phyloP scores from a whole-genome alignment of 2,113 vertebrate genomes.

The Cyphomyrus discorhynchus region DNA sequence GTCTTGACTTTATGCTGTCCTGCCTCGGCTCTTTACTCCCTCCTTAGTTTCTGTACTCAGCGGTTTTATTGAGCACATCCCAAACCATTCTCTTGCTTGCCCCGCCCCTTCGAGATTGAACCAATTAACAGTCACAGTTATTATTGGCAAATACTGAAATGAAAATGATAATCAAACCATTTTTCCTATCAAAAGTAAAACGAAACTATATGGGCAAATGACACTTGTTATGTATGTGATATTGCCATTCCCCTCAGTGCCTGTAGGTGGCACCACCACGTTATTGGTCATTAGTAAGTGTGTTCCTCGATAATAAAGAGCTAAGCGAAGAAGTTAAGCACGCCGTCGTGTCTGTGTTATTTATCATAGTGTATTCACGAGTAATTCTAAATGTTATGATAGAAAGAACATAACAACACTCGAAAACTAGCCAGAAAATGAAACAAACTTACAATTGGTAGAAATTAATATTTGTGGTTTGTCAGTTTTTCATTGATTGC shows the following conservation, averaged over 20 bases:
- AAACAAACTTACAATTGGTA: too few relatives aligned
- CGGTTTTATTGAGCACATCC: background rate
- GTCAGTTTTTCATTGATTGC: background rate
- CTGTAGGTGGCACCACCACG: too few relatives aligned
- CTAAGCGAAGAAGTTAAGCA: too few relatives aligned
- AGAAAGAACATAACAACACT: background rate
- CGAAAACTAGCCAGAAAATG: background rate
- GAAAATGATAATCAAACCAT: background rate
- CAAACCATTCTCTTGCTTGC: too few relatives aligned
- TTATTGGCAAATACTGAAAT: background rate
- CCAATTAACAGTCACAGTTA: background rate
- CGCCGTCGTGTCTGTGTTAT: too few relatives aligned
- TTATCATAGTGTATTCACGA: too few relatives aligned
- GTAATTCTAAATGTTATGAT: too few relatives aligned
- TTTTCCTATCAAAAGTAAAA: background rate
- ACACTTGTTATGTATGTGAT: background rate
- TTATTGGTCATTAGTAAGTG: too few relatives aligned
- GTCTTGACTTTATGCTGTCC: background rate
- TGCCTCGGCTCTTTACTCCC: background rate
- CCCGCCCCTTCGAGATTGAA: background rate
- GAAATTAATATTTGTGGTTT: background rate
- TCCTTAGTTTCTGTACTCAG: background rate
- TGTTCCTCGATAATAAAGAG: too few relatives aligned
- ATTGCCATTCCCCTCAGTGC: too few relatives aligned
- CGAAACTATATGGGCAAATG: background rate